phyloP scores from a whole-genome alignment of 2,797 vertebrate genomes.

The Manis pentadactyla region DNA sequence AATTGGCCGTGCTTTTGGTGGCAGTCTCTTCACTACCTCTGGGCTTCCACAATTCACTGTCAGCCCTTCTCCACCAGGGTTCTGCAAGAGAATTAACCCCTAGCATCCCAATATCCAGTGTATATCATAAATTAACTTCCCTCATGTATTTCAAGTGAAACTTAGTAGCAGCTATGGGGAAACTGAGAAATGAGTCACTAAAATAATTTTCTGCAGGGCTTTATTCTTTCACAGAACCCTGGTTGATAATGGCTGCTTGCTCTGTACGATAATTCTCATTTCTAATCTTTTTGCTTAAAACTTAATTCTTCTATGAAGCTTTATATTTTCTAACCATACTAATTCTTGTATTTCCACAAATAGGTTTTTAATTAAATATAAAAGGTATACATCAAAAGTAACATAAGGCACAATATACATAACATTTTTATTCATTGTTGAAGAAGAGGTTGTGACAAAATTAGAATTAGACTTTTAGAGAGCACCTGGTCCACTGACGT shows the following conservation, averaged over 20 bases:
- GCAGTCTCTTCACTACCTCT: not conserved
- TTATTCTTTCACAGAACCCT: not conserved
- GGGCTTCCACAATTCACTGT: not conserved
- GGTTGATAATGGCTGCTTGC: not conserved
- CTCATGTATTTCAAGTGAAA: not conserved
- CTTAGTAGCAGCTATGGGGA: not conserved
- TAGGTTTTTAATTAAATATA: not conserved
- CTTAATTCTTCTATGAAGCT: not conserved
- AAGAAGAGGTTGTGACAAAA: not conserved
- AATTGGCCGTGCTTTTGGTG: not conserved
- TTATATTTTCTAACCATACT: not conserved
- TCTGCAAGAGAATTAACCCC: not conserved
- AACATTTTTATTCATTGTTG: not conserved
- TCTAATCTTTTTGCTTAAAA: not conserved
- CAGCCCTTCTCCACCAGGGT: not conserved
- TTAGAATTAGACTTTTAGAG: not conserved
- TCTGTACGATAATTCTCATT: not conserved
- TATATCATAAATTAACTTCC: not conserved
- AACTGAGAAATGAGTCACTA: not conserved
- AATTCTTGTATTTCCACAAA: not conserved
- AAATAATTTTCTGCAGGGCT: not conserved
- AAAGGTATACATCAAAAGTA: not conserved
- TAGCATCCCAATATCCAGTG: not conserved
- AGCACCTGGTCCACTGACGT: accelerated
- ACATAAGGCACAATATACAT: not conserved